Evolutionary conservation across 2,113 vertebrate species (phyloP), one percentile per base, ranked within the genome.

Genomic region (Struthidea cinerea): DNA sequence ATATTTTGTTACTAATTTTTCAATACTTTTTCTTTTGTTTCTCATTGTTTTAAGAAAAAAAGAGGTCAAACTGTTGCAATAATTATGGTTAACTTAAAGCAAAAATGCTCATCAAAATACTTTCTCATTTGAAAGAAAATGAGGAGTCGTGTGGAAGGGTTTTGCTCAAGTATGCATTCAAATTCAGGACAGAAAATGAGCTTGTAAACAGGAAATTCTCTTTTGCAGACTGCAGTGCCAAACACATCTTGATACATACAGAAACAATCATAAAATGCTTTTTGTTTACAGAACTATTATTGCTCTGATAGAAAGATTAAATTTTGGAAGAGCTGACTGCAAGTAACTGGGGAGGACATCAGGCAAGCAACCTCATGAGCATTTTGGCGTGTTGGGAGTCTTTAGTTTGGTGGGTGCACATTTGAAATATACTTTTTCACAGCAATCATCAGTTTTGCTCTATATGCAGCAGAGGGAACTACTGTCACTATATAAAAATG

Each of bases 131-230:
- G 42, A 81, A 88, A 47, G 77, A 18, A 59, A 52, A 74, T 70
- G 37, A 90, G 42, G 80, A 89, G 86, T 16, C 0, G 2, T 70
- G 50, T 63, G 39, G 50, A 89, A 79, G 27, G 22, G 20, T 87
- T 92, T 90, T 94, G 32, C 63, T 87, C 71, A 83, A 83, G 13
- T 28, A 76, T 33, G 41, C 9, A 11, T 77, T 83, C 4, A 9
- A 84, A 91, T 68, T 94, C 1, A 7, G 67, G 79, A 67, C 87
- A 61, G 57, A 85, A 70, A 70, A 90, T 12, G 28, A 77, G 19
- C 57, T 83, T 86, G 55, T 96, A 96, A 96, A 94, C 92, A 96
- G 87, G 94, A 96, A 96, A 90, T 90, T 83, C 70, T 69, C 49
- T 70, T 76, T 85, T 55, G 46, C 68, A 50, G 69, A 35, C 50